Evolutionary conservation across 2,888 invertebrate species (phyloP), one percentile per base, ranked within the genome.

Genomic region (Ectropis crepuscularia): DNA sequence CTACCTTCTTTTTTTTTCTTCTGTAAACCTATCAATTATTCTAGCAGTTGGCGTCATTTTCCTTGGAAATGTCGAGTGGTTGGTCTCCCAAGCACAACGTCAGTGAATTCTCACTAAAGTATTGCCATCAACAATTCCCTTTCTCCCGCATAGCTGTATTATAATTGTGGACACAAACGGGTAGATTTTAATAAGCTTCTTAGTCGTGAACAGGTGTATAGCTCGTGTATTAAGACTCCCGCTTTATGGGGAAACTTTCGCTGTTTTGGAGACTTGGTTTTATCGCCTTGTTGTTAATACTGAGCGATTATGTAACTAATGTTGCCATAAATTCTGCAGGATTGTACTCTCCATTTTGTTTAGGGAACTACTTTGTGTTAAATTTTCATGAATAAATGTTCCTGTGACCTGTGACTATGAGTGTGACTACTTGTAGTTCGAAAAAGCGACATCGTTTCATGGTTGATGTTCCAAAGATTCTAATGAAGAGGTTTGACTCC

Each of bases 181-280:
- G 54, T 45, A 41, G 51, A 41, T 51, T 51, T 63, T 58, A 58
- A 54, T 58, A 58, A 58, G 51, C 49, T 43, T 54, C 58, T 53
- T 58, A 57, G 57, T 41, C 28, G 49, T 45, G 43, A 53, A 53
- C 63, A 63, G 63, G 63, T 63, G 63, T 63, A 42, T 48, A 50
- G 63, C 36, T 57, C 53, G 60, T 57, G 59, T 59, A 45, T 45
- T 12, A 28, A 41, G 11, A 6, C 39, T 46, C 42, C 28, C 28
- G 51, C 38, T 65, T 65, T 65, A 65, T 61, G 53, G 12, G 5
- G 9, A 48, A 65, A 65, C 48, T 65, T 61, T 43, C 7, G 41
- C 0, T 59, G 63, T 63, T 63, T 58, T 43, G 46, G 63, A 12
- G 59, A 63, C 63, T 58, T 50, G 54, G 47, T 49, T 59, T 58